Evolutionary conservation across 2,113 vertebrate species (phyloP).

Genomic region (Scophthalmus maximus): DNA sequence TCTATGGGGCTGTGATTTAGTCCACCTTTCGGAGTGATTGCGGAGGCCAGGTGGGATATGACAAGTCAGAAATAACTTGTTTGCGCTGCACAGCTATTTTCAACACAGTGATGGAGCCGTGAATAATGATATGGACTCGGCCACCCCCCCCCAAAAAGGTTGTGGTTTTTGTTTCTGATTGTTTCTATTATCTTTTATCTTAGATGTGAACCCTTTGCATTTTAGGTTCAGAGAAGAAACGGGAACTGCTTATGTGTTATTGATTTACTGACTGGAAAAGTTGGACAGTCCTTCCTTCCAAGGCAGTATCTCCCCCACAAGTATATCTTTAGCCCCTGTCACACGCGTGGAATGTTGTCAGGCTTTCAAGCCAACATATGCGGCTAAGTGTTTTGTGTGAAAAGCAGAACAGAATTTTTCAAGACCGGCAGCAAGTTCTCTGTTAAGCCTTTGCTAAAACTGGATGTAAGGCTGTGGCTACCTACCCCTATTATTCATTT

Average conservation of each 20-base stretch:
- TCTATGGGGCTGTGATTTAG: neutral
- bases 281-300: slow-evolving; percentile 34
- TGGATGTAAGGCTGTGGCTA: slow-evolving; percentile 14
- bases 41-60: slow-evolving; percentile 41
- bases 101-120: slow-evolving; percentile 45
- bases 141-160: neutral
- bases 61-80: slow-evolving; percentile 63
- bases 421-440: slow-evolving; percentile 14
- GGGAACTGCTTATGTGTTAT: slow-evolving; percentile 39
- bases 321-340: slow-evolving; percentile 65
- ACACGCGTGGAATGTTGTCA: slow-evolving; percentile 48
- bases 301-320: slow-evolving; percentile 9
- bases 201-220: neutral
- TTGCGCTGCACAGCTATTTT: slow-evolving; percentile 62
- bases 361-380: slow-evolving; percentile 39
- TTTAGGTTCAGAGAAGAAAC: slow-evolving; percentile 21
- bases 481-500: slow-evolving; percentile 16
- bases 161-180: slow-evolving; percentile 37
- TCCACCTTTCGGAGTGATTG: slow-evolving; percentile 43
- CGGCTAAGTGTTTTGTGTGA: slow-evolving; percentile 56
- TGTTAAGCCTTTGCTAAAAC: neutral
- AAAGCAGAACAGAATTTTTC: slow-evolving; percentile 47
- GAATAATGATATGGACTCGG: slow-evolving; percentile 38
- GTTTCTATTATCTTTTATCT: too few species aligned
- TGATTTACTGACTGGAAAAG: slow-evolving; percentile 51